Evolutionary conservation across 2,888 invertebrate genomes (phyloP).

Genomic region (Lacanobia oleracea): DNA sequence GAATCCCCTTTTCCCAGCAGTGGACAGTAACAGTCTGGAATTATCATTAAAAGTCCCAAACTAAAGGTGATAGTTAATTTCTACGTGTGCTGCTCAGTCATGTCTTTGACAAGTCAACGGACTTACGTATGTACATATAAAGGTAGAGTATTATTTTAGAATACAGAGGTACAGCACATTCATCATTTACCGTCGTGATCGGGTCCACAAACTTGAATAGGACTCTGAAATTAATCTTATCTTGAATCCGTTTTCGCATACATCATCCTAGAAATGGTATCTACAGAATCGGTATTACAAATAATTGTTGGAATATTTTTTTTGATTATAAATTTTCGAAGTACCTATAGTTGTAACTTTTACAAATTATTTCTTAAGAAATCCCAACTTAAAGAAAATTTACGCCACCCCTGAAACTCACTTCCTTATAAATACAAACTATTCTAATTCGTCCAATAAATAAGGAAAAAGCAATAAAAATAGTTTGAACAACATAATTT

Average conservation of each 20-base stretch:
- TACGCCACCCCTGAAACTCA: slow-evolving; percentile 1
- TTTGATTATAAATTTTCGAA: too few species aligned
- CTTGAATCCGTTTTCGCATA: background rate
- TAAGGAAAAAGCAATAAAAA: slow-evolving; percentile 54
- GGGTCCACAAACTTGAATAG: background rate
- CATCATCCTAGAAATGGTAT: background rate
- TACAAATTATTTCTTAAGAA: background rate
- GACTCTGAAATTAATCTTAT: background rate
- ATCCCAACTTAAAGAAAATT: background rate
- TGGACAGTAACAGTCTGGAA: too few species aligned
- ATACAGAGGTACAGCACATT: background rate
- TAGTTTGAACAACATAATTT: slow-evolving; percentile 63
- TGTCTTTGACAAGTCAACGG: background rate
- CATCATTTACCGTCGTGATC: slow-evolving; percentile 1
- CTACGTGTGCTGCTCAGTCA: background rate
- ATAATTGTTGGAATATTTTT: too few species aligned
- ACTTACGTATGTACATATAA: background rate
- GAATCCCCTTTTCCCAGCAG: background rate
- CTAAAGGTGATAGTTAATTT: background rate
- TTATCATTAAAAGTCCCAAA: too few species aligned
- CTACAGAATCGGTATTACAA: background rate
- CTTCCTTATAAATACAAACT: slow-evolving; percentile 35
- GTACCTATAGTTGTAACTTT: too few species aligned
- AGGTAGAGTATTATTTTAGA: background rate
- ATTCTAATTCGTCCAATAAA: slow-evolving; percentile 30